Evolutionary conservation across 2,113 vertebrate genomes (phyloP), one percentile per base, ranked within the genome.

Genomic region (Rafetus swinhoei): DNA sequence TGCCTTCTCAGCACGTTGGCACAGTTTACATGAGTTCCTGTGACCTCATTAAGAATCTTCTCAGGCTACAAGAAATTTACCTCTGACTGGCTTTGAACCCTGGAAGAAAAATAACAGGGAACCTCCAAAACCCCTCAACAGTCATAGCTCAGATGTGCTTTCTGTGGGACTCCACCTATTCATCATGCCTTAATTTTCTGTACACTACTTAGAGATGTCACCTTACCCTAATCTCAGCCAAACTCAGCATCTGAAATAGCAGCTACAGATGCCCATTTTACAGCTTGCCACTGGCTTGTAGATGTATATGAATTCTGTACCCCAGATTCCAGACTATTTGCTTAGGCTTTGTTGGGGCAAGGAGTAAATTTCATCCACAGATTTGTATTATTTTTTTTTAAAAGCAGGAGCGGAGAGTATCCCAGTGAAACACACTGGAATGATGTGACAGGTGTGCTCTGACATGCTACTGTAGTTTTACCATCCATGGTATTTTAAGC

Each of bases 401-500:
- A 79, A 79, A 32, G 39, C 27, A 24, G 32, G 52, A 55, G 52
- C 53, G n/a, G 45, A n/a, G 27, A 32, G 5, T 15, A 10, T 4
- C 6, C 27, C n/a, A 29, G 79, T 32, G 50, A 55, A 53, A 50
- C 8, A 32, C 27, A 18, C 19, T 16, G 11, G 21, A 52, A 53
- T 19, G 50, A 52, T 15, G 39, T 8, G 74, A 50, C 39, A 50
- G 74, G 74, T 39, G 22, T 12, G 7, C 74, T 45, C 39, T 25
- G 74, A 50, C 39, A 14, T 11, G 6, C 22, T 13, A 25, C 11
- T 50, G 35, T 21, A 50, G 24, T 15, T 50, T 0, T 25, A 21
- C 1, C 1, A 6, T 2, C 0, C 4, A 56, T 55, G 55, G 39
- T 79, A 39, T 2, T 18, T 15, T 0, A 8, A 91, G 62, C 65